A percentile compares a stretch with the other conserved stretches of the same genome.
phyloP scores from a whole-genome alignment of 2,113 vertebrate genomes.

The Oncorhynchus kisutch region DNA sequence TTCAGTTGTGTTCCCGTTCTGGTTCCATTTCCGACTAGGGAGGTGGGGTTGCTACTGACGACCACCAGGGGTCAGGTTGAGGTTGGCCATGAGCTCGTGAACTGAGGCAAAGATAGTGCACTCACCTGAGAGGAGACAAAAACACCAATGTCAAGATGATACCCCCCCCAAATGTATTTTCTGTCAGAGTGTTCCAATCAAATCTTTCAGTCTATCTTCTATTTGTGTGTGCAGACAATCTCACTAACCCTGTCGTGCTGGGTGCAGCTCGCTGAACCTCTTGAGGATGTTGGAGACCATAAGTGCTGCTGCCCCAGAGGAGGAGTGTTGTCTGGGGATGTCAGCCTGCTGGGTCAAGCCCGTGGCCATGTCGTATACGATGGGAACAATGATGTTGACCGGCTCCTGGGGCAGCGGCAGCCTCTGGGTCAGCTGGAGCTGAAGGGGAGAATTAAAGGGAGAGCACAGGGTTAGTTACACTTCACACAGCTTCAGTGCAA shows the following conservation, averaged over 20 bases:
- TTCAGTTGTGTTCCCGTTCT: constrained; percentile 36
- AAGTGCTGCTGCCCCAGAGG: constrained; percentile 92
- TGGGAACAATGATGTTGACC: constrained; percentile 96
- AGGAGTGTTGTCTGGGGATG: constrained; percentile 97
- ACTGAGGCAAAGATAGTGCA: constrained; percentile 99
- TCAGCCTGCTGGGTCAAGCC: constrained; percentile 98
- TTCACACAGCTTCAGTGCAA: too few relatives aligned
- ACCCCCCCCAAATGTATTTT: too few relatives aligned
- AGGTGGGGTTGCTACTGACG: constrained; percentile 77
- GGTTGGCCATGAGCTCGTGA: constrained; percentile 98
- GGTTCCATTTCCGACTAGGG: constrained; percentile 43
- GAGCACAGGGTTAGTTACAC: neutral
- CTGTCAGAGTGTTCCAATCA: too few relatives aligned
- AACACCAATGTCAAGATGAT: neutral
- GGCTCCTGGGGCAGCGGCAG: constrained; percentile 88
- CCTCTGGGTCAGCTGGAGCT: constrained; percentile 98
- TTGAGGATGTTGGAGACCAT: constrained; percentile 98
- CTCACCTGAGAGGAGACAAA: constrained; percentile 81
- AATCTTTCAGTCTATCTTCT: too few relatives aligned
- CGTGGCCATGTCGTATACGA: constrained; percentile 98
- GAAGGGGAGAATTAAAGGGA: constrained; percentile 28
- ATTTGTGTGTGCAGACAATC: too few relatives aligned
- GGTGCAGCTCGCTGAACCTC: constrained; percentile 97
- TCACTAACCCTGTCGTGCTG: constrained; percentile 82
- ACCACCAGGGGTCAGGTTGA: constrained; percentile 88